These are phyloP conservation scores for Sialis lutaria DNA, from an alignment of 2,888 invertebrate genomes.

Conservation along the genomic window DNA sequence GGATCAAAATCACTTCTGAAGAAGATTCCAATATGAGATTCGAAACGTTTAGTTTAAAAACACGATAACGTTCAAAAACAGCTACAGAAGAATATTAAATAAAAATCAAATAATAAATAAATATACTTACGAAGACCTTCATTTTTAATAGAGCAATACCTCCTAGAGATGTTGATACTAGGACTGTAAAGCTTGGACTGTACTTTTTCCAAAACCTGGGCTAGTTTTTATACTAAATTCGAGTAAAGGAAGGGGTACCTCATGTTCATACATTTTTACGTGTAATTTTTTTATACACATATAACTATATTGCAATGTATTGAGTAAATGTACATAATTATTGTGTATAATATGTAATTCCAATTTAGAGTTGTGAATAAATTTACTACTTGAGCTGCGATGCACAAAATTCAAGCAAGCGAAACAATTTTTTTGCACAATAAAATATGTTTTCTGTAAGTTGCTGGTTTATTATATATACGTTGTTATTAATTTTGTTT, in stretches of 20 bases:
- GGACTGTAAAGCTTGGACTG: slow-evolving; percentile 5
- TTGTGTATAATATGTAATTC: neutral
- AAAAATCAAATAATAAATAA: neutral
- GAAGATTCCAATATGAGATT: too few relatives aligned
- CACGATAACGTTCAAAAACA: neutral
- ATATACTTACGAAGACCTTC: slow-evolving; percentile 6
- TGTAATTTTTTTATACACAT: neutral
- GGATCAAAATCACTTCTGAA: too few relatives aligned
- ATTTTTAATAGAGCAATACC: slow-evolving; percentile 4
- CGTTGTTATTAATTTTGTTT: too few relatives aligned
- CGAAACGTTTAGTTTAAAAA: too few relatives aligned
- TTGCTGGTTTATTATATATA: too few relatives aligned
- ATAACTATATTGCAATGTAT: too few relatives aligned
- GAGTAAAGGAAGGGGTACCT: too few relatives aligned
- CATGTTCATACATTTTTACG: neutral
- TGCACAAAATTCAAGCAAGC: slow-evolving; percentile 2
- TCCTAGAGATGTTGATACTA: slow-evolving; percentile 6
- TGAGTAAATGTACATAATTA: too few relatives aligned
- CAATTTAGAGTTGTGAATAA: neutral
- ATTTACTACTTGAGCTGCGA: slow-evolving; percentile 1
- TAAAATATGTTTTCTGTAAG: too few relatives aligned
- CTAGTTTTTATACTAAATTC: slow-evolving; percentile 2
- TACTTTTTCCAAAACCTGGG: neutral
- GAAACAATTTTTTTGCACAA: neutral
- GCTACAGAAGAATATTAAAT: neutral